Evolutionary conservation across 2,113 vertebrate genomes (phyloP).

Genomic region (Aix galericulata): DNA sequence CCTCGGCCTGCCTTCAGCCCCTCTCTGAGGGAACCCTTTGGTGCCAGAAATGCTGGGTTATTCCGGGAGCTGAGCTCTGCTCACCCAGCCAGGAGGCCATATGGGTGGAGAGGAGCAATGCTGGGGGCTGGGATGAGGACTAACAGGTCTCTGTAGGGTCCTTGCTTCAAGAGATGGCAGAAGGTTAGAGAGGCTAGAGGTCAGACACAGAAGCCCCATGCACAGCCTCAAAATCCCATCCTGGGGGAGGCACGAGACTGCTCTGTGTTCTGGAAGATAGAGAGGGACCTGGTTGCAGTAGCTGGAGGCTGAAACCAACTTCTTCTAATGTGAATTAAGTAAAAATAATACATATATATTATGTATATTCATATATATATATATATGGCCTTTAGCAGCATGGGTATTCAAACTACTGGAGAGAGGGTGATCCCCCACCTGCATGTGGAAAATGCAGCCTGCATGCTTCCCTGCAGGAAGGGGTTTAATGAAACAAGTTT

Average conservation of each 20-base stretch:
- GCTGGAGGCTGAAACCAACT: neutral
- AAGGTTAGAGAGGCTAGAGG: neutral
- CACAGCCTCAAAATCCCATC: neutral
- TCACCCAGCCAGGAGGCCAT: neutral
- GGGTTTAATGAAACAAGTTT: neutral
- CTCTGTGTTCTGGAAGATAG: fast-evolving
- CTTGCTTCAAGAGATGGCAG: neutral
- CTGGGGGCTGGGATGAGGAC: neutral
- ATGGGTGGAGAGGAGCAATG: neutral
- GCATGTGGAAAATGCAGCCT: neutral
- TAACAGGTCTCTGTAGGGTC: too few species aligned
- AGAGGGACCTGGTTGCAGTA: neutral
- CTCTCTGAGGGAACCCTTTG: neutral
- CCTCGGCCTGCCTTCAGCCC: neutral
- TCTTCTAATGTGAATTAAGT: neutral
- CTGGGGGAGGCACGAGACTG: neutral
- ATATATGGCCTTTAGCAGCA: neutral
- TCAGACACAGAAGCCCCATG: neutral
- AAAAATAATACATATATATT: fast-evolving
- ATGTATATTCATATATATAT: neutral
- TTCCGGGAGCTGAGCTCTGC: neutral
- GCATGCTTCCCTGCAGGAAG: neutral
- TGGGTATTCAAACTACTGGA: fast-evolving
- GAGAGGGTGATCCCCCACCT: neutral
- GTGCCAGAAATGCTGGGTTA: neutral